phyloP scores from a whole-genome alignment of 2,113 vertebrate species.

The Pterocles burchelli region DNA sequence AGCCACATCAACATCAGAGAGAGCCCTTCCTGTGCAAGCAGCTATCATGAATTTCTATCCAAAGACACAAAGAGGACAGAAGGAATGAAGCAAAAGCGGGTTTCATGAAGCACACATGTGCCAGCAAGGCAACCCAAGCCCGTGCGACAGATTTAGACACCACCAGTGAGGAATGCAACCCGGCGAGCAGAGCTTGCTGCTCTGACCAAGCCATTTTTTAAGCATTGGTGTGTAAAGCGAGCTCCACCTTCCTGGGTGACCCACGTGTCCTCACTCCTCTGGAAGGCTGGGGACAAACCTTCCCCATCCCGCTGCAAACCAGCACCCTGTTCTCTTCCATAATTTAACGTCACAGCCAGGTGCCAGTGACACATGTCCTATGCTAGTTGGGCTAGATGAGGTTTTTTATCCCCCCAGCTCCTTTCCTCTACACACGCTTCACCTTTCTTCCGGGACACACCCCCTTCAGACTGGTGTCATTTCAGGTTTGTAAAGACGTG shows the following conservation, averaged over 20 bases:
- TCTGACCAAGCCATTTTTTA: neutral
- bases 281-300: too few relatives aligned
- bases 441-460: too few relatives aligned
- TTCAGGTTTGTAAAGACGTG: neutral
- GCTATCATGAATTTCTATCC: accelerated
- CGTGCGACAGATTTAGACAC: accelerated
- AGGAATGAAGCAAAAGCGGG: neutral
- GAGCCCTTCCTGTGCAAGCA: neutral
- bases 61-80: neutral
- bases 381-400: neutral
- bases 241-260: neutral
- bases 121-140: neutral
- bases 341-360: neutral
- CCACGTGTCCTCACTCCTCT: neutral
- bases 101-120: neutral
- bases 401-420: neutral
- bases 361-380: accelerated
- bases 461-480: neutral
- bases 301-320: neutral
- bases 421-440: neutral
- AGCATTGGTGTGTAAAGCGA: neutral
- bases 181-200: neutral
- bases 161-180: neutral
- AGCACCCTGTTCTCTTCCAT: neutral
- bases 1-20: neutral